Evolutionary conservation across 2,797 vertebrate genomes (phyloP), one percentile per base, ranked within the genome.

Genomic region (Neosalanx taihuensis): DNA sequence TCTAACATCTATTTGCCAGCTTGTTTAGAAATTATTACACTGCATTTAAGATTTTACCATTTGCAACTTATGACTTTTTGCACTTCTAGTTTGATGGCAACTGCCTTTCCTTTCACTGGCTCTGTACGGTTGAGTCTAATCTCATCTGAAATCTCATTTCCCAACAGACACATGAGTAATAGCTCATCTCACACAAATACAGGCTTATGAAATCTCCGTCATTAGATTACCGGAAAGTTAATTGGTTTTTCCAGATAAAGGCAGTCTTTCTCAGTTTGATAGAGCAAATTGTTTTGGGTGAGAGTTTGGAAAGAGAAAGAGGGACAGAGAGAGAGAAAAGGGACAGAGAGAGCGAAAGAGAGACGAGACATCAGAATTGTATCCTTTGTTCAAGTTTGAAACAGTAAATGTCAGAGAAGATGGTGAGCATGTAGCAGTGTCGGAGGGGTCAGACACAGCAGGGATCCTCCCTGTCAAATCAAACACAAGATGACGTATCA

Each of bases 161-260:
- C 76, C 75, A 1, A 0, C 53, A 75, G 72, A 77, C 23, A 77
- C 26, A 0, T 74, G 46, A 58, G 35, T 67, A 75, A 71, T 56
- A 37, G 7, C 9, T 57, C 49, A 31, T 29, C 18, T 65, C 23
- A 37, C 35, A 37, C 6, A 63, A 79, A 83, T 74, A 73, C 67
- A 77, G 37, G 71, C 29, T 35, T 70, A 10, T 49, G 9, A 62
- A n/a, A 70, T 62, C 74, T 67, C 61, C 57, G 18, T 64, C 60
- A 74, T 29, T 46, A 63, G 15, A 72, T 79, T 75, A 37, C 64
- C 72, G 0, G 18, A 69, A 59, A 10, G 6, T 37, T 33, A 20
- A 26, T 71, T 7, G 72, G 15, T 0, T 62, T 15, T 62, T 31
- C 17, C 31, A 33, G 29, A 62, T 30, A 62, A 18, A 62, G 30